Evolutionary conservation across 2,888 invertebrate species (phyloP), one percentile per base, ranked within the genome.

Genomic region (Neocrepidodera transversa): DNA sequence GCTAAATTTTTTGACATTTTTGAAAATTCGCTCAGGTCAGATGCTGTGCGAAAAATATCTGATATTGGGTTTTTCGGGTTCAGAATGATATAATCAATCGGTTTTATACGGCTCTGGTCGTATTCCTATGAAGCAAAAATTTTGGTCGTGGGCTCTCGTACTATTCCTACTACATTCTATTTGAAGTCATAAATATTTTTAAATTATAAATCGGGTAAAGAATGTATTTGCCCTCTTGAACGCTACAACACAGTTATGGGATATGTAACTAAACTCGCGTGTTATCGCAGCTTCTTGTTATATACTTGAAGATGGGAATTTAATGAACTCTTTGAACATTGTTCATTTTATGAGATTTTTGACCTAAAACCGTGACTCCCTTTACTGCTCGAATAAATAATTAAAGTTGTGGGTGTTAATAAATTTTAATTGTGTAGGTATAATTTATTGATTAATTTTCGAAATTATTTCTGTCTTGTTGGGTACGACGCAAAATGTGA

Each of bases 251-350:
- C 23, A 17, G 20, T 6, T 11, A 10, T 11, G n/a, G 11, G 23
- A 11, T 7, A n/a, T 7, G 40, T 2, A 13, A 47, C 16, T 8
- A 16, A 4, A 14, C 28, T 47, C 47, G 47, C 47, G 47, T 47
- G 45, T 23, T 4, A 23, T 26, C n/a, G 23, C 14, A n/a, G 26
- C 20, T 45, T 45, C 17, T 20, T 45, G n/a, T n/a, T n/a, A n/a
- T n/a, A n/a, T n/a, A n/a, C n/a, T n/a, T n/a, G n/a, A n/a, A n/a
- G n/a, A 8, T 8, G 16, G 28, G 26, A 28, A 47, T 47, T 47
- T 47, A 47, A 47, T 28, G 47, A 47, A 47, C 47, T 20, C 47
- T 47, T 47, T 30, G 16, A 47, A 47, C 42, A 23, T 47, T 47
- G 28, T 47, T 47, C 47, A 16, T 47, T 42, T 47, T 47, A 47